A percentile compares a stretch with the other conserved stretches of the same genome.
Conservation (phyloP, 2,113 vertebrate species). For the Thermophis baileyi region DNA sequence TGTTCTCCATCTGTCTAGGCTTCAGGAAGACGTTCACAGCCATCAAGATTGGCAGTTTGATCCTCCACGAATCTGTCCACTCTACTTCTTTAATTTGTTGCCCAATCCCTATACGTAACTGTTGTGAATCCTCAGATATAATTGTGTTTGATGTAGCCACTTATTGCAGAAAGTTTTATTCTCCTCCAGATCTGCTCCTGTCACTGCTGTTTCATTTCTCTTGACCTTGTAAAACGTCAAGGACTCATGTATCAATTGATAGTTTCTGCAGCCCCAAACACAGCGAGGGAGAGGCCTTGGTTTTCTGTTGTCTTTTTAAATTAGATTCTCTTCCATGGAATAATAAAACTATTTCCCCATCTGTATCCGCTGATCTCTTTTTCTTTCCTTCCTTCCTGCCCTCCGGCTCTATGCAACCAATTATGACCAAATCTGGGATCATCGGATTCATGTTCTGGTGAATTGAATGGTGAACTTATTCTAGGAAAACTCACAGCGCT, state of each 20-base stretch:
- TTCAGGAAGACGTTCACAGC: not conserved
- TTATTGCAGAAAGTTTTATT: constrained; percentile 5
- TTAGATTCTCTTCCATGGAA: not conserved
- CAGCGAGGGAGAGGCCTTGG: not conserved
- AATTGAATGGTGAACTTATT: not conserved
- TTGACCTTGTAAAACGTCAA: constrained; percentile 38
- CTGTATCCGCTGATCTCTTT: not conserved
- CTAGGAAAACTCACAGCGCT: not conserved
- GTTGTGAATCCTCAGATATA: not conserved
- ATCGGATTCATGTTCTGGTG: not conserved
- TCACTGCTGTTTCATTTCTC: constrained; percentile 33
- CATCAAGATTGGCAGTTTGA: not conserved
- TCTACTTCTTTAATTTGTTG: not conserved
- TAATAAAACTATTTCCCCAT: not conserved
- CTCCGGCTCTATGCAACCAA: not conserved
- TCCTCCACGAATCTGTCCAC: not conserved
- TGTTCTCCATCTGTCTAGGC: too few relatives aligned
- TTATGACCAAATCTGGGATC: not conserved
- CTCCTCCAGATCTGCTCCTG: not conserved
- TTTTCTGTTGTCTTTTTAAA: not conserved
- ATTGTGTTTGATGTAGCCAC: not conserved
- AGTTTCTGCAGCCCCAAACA: constrained; percentile 44
- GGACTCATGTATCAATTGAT: constrained; percentile 24
- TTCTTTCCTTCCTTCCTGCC: not conserved
- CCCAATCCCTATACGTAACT: not conserved